A percentile compares a stretch with the other conserved stretches of the same genome.
Evolutionary conservation across 2,888 invertebrate species (phyloP).

Genomic region (Camponotus fellah): DNA sequence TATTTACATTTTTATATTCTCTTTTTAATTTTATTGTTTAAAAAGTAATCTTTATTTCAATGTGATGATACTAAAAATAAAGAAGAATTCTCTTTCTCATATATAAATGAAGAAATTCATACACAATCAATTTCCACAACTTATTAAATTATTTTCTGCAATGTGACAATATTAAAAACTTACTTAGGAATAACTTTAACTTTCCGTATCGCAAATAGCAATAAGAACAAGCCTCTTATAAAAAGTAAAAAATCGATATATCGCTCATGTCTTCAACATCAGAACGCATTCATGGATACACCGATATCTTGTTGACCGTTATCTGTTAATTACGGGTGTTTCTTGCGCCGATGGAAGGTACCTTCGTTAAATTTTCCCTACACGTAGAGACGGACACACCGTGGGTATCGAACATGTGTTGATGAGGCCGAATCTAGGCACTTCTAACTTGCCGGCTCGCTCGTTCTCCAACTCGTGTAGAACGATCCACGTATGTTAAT

Average conservation of each 20-base stretch:
- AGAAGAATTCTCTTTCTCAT: neutral
- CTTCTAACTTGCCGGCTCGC: conserved; percentile 8
- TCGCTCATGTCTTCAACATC: conserved; percentile 51
- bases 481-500: conserved; percentile 68
- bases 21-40: neutral
- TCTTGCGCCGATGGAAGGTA: conserved; percentile 63
- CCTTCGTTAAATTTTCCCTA: conserved; percentile 63
- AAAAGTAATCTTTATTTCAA: neutral
- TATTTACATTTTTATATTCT: too few relatives aligned
- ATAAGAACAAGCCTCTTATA: conserved; percentile 28
- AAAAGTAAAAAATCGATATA: conserved; percentile 55
- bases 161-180: neutral
- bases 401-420: conserved; percentile 42
- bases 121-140: neutral
- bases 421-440: conserved; percentile 5
- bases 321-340: conserved; percentile 74
- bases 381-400: conserved; percentile 49
- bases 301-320: conserved; percentile 66
- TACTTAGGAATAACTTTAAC: conserved; percentile 1
- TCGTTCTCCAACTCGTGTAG: conserved; percentile 29
- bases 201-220: conserved; percentile 37
- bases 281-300: conserved; percentile 59
- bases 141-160: neutral
- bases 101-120: neutral
- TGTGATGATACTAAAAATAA: neutral